phyloP scores from a whole-genome alignment of 2,888 invertebrate species.

The Ophion costatus region DNA sequence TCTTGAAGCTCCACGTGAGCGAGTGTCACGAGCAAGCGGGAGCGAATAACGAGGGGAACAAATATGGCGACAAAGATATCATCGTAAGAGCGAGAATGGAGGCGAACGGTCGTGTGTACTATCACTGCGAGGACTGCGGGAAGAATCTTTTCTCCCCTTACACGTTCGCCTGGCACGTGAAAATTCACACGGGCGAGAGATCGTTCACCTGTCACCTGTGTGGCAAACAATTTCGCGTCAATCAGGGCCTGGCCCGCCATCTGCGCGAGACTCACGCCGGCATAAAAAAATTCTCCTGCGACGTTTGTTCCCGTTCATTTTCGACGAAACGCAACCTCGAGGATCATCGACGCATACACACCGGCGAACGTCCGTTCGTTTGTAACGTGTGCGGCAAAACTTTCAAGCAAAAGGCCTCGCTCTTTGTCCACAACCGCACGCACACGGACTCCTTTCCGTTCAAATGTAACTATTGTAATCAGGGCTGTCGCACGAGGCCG shows the following conservation, averaged over 20 bases:
- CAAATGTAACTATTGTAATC: constrained; percentile 86
- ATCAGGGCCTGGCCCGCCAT: constrained; percentile 87
- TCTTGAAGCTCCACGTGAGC: constrained; percentile 67
- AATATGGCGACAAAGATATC: constrained; percentile 79
- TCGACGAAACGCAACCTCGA: constrained; percentile 86
- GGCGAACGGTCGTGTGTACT: constrained; percentile 85
- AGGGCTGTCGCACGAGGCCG: constrained; percentile 86
- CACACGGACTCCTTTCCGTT: constrained; percentile 86
- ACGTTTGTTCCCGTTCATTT: constrained; percentile 86
- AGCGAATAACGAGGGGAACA: constrained; percentile 44
- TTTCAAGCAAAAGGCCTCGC: constrained; percentile 88
- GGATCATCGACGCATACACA: constrained; percentile 84
- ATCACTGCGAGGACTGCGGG: constrained; percentile 86
- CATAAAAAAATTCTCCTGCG: constrained; percentile 86
- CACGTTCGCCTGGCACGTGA: constrained; percentile 87
- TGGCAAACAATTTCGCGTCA: constrained; percentile 88
- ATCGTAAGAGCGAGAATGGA: constrained; percentile 78
- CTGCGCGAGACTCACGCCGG: constrained; percentile 87
- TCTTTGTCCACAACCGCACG: constrained; percentile 87
- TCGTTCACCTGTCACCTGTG: constrained; percentile 88
- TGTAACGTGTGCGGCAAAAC: constrained; percentile 87
- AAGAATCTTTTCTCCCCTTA: constrained; percentile 87
- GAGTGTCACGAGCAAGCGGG: constrained; percentile 54
- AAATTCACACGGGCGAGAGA: constrained; percentile 88
- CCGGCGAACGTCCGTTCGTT: constrained; percentile 82